Base-by-base conservation (phyloP, 2,888 invertebrate species). In the Hyposoter dolosus region DNA sequence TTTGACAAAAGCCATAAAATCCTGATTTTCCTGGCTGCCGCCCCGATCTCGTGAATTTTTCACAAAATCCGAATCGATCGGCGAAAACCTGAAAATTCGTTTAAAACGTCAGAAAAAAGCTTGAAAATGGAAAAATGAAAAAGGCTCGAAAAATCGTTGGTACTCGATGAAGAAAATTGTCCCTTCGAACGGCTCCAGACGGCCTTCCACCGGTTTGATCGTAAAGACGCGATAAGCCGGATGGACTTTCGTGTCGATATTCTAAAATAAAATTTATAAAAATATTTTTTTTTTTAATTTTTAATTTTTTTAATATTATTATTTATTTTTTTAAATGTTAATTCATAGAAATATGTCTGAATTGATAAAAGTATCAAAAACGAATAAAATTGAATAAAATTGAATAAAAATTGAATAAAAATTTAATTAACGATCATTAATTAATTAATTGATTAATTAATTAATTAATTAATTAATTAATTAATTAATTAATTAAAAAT, bases 151-250 rank as follows among this genome's bases (percentile, higher is more conserved):
- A 28, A 35, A 23, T 53, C 15, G 7, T 60, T n/a, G 88, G 89
- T 87, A 93, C 94, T 88, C 89, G 53, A 93, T 84, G 15, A 90
- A 90, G 63, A 93, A 91, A 50, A 91, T 90, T n/a, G 90, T 88
- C 5, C 91, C 90, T 86, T 93, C 92, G 76, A 93, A 93, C 3
- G 93, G 91, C 35, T 89, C 90, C 84, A 94, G 89, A 40, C 89
- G 88, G n/a, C 93, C 93, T 84, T 93, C 91, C 0, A 84, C 82
- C 1, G 93, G 92, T 47, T 86, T 77, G 56, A 94, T 89, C 19
- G 87, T 83, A 74, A 93, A 93, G 28, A 88, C 91, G 19, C 81
- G 84, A 50, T 88, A 90, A 32, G 83, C 88, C n/a, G 90, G 88
- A 84, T 91, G 72, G n/a, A 80, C 76, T 6, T 87, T 83, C 6